Evolutionary conservation across 2,888 invertebrate genomes (phyloP), one percentile per base, ranked within the genome.

Genomic region (Caenorhabditis japonica): DNA sequence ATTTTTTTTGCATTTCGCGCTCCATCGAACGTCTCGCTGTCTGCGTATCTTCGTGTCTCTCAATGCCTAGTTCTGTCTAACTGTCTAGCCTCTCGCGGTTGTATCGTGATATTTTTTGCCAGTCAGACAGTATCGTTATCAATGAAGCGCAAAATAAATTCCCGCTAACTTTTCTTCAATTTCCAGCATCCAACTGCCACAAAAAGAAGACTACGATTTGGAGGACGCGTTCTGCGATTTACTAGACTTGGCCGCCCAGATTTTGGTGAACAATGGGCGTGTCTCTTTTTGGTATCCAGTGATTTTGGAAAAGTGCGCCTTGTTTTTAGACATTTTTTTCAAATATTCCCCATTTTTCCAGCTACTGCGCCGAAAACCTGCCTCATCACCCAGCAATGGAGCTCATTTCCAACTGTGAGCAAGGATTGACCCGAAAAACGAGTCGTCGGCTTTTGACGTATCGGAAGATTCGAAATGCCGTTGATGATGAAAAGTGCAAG

Each of bases 271-370:
- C 4, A 91, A 92, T 4, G 93, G 95, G 0, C 90, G 94, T 75
- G 90, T 99, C 17, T 95, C 97, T 0, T 96, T 93, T 90, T 99
- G 97, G 97, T 92, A 95, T 84, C 99, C 99, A 25, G 91, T 95
- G 36, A 92, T 93, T 77, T 92, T 93, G 92, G 93, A 88, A 71
- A 88, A 88, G 89, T 89, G 83, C 80, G 49, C 15, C 25, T n/a
- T n/a, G n/a, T n/a, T n/a, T n/a, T n/a, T n/a, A n/a, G n/a, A n/a
- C n/a, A n/a, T n/a, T n/a, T n/a, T n/a, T n/a, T n/a, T n/a, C n/a
- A n/a, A n/a, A n/a, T n/a, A n/a, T n/a, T n/a, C n/a, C n/a, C n/a
- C n/a, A n/a, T n/a, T n/a, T n/a, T n/a, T n/a, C n/a, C 82, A 89
- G 89, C 25, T 90, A 89, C 80, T 81, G 83, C 53, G 87, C 88